Conservation (phyloP, 2,797 vertebrate species). For the Smutsia temminckii region DNA sequence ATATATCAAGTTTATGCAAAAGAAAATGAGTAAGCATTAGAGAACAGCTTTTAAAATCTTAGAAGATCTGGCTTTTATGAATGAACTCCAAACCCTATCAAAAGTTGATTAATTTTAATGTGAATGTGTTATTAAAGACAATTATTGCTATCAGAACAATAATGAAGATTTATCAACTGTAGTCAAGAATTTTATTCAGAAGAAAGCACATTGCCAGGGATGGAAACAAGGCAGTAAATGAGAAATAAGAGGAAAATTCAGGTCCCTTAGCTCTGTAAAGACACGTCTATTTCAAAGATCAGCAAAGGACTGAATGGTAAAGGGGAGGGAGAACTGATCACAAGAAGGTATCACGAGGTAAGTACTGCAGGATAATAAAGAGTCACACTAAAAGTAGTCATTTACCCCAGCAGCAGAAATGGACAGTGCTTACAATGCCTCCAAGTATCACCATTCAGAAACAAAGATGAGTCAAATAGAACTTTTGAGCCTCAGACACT, state of each 20-base stretch:
- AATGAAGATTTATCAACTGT: not conserved
- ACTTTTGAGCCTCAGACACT: not conserved
- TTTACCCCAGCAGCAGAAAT: not conserved
- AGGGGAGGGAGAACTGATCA: not conserved
- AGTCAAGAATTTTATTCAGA: not conserved
- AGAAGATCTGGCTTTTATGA: not conserved
- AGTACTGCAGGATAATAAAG: not conserved
- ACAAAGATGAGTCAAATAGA: not conserved
- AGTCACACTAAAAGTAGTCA: not conserved
- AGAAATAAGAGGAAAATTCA: not conserved
- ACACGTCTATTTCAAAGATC: not conserved
- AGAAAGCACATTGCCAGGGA: not conserved
- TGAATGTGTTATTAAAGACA: not conserved
- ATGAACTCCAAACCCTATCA: not conserved
- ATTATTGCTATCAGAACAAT: not conserved
- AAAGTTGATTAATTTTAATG: not conserved
- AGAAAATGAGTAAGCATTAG: not conserved
- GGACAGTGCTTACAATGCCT: not conserved
- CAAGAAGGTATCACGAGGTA: not conserved
- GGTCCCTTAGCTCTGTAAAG: not conserved
- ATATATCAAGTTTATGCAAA: not conserved
- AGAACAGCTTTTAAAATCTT: not conserved
- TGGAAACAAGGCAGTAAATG: not conserved
- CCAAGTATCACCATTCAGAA: not conserved
- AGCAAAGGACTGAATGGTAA: not conserved